These are phyloP conservation scores for Listronotus oregonensis DNA, from an alignment of 1,140 invertebrate species.

Conservation along the genomic window DNA sequence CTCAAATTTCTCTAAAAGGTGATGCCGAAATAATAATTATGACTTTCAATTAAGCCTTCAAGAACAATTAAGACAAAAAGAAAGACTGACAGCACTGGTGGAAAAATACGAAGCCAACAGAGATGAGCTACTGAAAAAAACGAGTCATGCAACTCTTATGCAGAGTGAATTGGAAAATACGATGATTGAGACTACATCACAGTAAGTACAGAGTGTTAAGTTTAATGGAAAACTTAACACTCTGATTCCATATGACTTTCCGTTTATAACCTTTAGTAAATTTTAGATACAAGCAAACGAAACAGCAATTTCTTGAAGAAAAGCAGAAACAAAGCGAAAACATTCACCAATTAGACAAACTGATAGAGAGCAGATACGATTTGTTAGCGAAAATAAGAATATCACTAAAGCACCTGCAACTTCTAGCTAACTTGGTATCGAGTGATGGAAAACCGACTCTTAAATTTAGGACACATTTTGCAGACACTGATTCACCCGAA, in stretches of 20 bases:
- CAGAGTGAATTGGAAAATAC: conserved; percentile 62
- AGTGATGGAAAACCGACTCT: conserved; percentile 1
- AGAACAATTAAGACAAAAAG: conserved; percentile 61
- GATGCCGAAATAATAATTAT: too few species aligned
- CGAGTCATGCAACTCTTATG: conserved; percentile 61
- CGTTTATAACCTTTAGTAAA: conserved; percentile 3
- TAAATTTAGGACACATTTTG: conserved; percentile 9
- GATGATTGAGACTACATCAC: conserved; percentile 59
- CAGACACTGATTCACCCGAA: conserved; percentile 4
- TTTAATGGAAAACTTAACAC: too few species aligned
- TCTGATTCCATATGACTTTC: too few species aligned
- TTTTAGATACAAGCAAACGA: conserved; percentile 60
- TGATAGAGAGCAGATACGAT: conserved; percentile 38
- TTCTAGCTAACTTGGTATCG: conserved; percentile 35
- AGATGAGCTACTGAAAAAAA: conserved; percentile 60
- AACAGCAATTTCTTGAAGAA: conserved; percentile 56
- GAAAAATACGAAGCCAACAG: conserved; percentile 58
- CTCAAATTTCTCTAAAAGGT: too few species aligned
- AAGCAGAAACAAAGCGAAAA: conserved; percentile 58
- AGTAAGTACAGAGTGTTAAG: conserved; percentile 53
- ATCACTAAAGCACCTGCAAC: conserved; percentile 46
- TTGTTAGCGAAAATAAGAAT: conserved; percentile 46
- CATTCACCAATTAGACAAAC: conserved; percentile 46
- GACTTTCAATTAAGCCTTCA: conserved; percentile 57
- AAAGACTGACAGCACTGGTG: conserved; percentile 59